Evolutionary conservation across 2,113 vertebrate genomes (phyloP), one percentile per base, ranked within the genome.

Genomic region (Corvus hawaiiensis): DNA sequence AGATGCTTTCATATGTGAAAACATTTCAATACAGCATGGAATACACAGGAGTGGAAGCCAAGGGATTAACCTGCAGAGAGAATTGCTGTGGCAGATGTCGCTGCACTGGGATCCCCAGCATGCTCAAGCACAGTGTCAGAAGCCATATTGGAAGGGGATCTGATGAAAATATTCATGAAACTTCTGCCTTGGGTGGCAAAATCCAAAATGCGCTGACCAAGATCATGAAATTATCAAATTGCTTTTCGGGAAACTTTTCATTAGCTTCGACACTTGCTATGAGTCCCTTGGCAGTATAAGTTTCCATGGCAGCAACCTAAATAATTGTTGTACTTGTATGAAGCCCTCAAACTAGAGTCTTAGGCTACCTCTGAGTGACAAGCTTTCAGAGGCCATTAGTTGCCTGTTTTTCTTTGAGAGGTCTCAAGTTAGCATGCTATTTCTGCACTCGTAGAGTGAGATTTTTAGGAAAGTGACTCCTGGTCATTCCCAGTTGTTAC

Each of bases 401-500:
- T 80, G 23, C 18, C 35, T 27, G 43, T 20, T 95, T 89, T 90
- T 51, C 54, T 83, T 62, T 69, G 58, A 90, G 32, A 76, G 5
- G 12, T 80, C 51, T 88, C 44, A 49, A 85, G 82, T 61, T 73
- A 92, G 15, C 32, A 20, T 39, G 26, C 12, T 91, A 11, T 87
- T 93, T 87, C 71, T 91, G 78, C 13, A 21, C 33, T 66, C 32
- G 28, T 20, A 55, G 44, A 84, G 35, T 55, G 35, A 91, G 44
- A 66, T 82, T 94, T 93, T 87, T 87, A 69, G 37, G 16, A 79
- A 64, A 85, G 75, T 61, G 81, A 94, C 77, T 94, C 66, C 37
- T 96, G 58, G 81, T 90, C 75, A 18, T 91, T 95, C 52, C 73
- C 39, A 68, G 52, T 48, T 87, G n/a, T 91, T 93, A 88, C 26